phyloP scores from a whole-genome alignment of 1,140 invertebrate genomes.

The Mercenaria mercenaria region DNA sequence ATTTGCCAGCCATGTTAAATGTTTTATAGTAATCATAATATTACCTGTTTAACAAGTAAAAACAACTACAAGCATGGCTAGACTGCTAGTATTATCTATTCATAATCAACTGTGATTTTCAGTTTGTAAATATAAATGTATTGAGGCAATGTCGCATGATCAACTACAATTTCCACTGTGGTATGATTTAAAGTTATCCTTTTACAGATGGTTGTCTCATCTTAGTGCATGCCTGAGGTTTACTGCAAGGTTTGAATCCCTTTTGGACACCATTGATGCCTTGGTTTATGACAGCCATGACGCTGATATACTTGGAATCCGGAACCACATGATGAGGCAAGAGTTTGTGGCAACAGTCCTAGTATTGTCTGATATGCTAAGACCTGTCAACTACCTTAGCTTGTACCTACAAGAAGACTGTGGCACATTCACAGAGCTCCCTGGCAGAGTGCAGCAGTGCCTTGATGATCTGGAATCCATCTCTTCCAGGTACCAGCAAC shows the following conservation, averaged over 20 bases:
- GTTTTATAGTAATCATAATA: too few species aligned
- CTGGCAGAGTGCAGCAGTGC: slow-evolving; percentile 12
- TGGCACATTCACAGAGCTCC: neutral
- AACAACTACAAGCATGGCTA: too few species aligned
- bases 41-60: too few species aligned
- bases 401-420: slow-evolving; percentile 24
- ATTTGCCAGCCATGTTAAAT: too few species aligned
- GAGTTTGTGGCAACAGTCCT: slow-evolving; percentile 9
- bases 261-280: slow-evolving; percentile 46
- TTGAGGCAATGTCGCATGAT: neutral
- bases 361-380: slow-evolving; percentile 21
- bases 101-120: too few species aligned
- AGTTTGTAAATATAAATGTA: too few species aligned
- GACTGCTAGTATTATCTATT: too few species aligned
- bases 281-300: neutral
- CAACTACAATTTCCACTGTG: neutral
- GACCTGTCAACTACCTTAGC: slow-evolving; percentile 41
- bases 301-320: slow-evolving; percentile 16
- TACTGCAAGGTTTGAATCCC: neutral
- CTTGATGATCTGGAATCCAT: neutral
- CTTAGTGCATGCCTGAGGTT: slow-evolving; percentile 40
- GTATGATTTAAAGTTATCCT: too few species aligned
- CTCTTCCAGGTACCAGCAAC: neutral
- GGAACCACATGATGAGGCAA: neutral
- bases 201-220: slow-evolving; percentile 53